Percentiles rank a stretch among this genome's conserved stretches.
These are phyloP conservation scores for Lampropteryx suffumata DNA, from an alignment of 2,888 invertebrate species.

Conservation along the genomic window DNA sequence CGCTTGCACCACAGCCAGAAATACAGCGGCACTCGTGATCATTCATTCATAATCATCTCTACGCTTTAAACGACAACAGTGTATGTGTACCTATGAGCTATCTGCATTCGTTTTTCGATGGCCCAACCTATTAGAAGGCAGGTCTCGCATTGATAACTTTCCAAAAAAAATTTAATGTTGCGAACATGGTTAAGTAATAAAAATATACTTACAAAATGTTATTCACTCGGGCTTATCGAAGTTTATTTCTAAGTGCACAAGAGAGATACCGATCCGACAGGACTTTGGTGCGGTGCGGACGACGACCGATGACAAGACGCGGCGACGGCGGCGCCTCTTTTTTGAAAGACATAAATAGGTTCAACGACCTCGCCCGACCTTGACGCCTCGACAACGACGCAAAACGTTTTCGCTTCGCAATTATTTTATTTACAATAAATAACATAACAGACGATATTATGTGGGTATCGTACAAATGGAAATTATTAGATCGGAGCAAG, in stretches of 20 bases:
- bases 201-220: too few species aligned
- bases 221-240: too few species aligned
- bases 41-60: conserved; percentile 19
- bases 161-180: too few species aligned
- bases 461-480: conserved; percentile 17
- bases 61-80: conserved; percentile 22
- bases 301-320: background rate
- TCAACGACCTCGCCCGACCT: conserved; percentile 79
- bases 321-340: conserved; percentile 46
- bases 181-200: too few species aligned
- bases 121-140: too few species aligned
- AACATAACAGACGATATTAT: background rate
- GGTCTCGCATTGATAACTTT: too few species aligned
- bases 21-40: conserved; percentile 30
- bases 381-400: conserved; percentile 65
- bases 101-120: background rate
- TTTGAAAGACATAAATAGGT: conserved; percentile 71
- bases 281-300: too few species aligned
- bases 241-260: conserved; percentile 48
- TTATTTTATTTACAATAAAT: conserved; percentile 26
- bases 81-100: conserved; percentile 11
- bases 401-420: conserved; percentile 56
- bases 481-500: too few species aligned
- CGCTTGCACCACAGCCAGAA: conserved; percentile 48
- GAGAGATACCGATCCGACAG: conserved; percentile 13